Evolutionary conservation across 2,113 vertebrate genomes (phyloP).

Genomic region (Rana temporaria): DNA sequence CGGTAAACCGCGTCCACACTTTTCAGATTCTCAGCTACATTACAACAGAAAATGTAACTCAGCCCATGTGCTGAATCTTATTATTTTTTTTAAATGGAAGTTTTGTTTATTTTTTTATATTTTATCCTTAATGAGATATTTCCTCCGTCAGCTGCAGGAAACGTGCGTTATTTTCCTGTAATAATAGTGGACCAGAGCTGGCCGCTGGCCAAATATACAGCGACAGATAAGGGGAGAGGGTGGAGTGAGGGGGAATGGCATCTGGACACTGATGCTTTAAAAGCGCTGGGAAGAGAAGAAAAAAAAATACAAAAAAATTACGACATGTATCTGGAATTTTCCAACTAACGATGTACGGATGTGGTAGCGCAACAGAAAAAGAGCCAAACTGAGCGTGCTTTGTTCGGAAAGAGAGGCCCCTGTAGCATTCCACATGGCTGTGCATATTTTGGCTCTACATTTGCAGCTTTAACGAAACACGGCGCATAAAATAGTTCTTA

Average conservation of each 20-base stretch:
- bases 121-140: slow-evolving; percentile 76
- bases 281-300: slow-evolving; percentile 76
- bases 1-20: slow-evolving; percentile 70
- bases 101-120: slow-evolving; percentile 56
- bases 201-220: slow-evolving; percentile 76
- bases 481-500: slow-evolving; percentile 82
- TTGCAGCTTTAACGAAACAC: slow-evolving; percentile 90
- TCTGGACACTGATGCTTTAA: slow-evolving; percentile 92
- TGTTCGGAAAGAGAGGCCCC: slow-evolving; percentile 94
- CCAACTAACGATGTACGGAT: slow-evolving; percentile 99
- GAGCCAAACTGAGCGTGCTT: slow-evolving; percentile 99
- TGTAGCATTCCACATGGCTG: slow-evolving; percentile 96
- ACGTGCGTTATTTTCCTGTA: slow-evolving; percentile 75
- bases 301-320: slow-evolving; percentile 86
- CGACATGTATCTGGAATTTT: slow-evolving; percentile 99
- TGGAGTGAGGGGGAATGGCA: slow-evolving; percentile 71
- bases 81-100: background rate
- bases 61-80: slow-evolving; percentile 69
- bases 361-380: slow-evolving; percentile 93
- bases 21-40: slow-evolving; percentile 77
- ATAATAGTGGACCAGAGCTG: slow-evolving; percentile 85
- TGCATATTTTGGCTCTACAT: slow-evolving; percentile 97
- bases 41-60: slow-evolving; percentile 71
- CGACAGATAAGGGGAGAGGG: slow-evolving; percentile 74
- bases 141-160: slow-evolving; percentile 83